These are phyloP conservation scores for Oligia strigilis DNA, from an alignment of 2,888 invertebrate species.

Conservation along the genomic window DNA sequence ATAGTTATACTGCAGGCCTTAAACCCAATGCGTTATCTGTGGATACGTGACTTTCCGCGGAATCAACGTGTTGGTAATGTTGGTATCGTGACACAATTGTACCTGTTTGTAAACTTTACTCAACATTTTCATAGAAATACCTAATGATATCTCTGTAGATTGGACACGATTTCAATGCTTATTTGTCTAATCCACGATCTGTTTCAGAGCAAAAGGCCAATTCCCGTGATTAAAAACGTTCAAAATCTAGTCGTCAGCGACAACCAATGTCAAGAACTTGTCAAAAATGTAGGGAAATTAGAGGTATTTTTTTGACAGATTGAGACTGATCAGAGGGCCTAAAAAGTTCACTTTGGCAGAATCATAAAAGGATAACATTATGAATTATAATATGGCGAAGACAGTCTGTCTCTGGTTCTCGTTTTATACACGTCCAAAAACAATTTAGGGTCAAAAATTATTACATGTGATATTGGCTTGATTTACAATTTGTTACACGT, in stretches of 20 bases:
- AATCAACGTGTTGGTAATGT: constrained; percentile 28
- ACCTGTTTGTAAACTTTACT: constrained; percentile 38
- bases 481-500: background rate
- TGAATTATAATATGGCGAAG: no score
- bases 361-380: no score
- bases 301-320: background rate
- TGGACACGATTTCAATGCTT: background rate
- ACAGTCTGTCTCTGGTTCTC: no score
- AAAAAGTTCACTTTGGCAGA: no score
- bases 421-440: background rate
- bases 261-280: no score
- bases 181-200: background rate
- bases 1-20: constrained; percentile 38
- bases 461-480: background rate
- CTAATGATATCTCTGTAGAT: constrained; percentile 7
- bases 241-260: background rate
- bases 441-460: background rate
- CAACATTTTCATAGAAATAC: constrained; percentile 13
- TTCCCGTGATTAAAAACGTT: background rate
- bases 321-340: no score
- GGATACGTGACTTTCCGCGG: constrained; percentile 57
- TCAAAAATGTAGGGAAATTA: no score
- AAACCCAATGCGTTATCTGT: constrained; percentile 59
- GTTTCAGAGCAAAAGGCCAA: background rate
- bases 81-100: constrained; percentile 29